Evolutionary conservation across 2,888 invertebrate species (phyloP).

Genomic region (Clistopyga incitator): DNA sequence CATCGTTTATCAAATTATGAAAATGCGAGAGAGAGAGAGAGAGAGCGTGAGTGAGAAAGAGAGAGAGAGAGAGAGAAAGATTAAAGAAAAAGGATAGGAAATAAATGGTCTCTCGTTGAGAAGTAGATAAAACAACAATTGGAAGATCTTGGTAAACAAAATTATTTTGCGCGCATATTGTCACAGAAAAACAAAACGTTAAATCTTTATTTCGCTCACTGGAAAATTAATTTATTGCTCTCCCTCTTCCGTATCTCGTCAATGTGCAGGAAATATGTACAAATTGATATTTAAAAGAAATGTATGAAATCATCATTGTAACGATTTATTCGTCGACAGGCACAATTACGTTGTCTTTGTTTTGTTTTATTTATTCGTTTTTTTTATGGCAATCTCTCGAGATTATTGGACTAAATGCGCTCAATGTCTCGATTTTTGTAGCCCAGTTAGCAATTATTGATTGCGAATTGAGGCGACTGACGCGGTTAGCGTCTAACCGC

Average conservation of each 20-base stretch:
- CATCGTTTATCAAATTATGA: constrained; percentile 33
- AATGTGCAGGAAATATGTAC: constrained; percentile 70
- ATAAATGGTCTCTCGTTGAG: constrained; percentile 15
- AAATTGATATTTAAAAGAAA: constrained; percentile 78
- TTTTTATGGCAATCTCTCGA: constrained; percentile 19
- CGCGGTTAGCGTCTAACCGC: constrained; percentile 20
- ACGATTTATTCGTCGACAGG: constrained; percentile 49
- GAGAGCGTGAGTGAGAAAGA: background rate
- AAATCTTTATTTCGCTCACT: background rate
- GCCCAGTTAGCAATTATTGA: constrained; percentile 17
- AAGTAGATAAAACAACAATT: constrained; percentile 8
- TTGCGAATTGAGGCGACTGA: constrained; percentile 11
- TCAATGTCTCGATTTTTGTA: constrained; percentile 36
- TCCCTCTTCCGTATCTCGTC: constrained; percentile 53
- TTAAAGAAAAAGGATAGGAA: constrained; percentile 6
- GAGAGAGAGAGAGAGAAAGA: constrained; percentile 16
- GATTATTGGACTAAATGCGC: constrained; percentile 37
- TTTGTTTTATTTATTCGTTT: background rate
- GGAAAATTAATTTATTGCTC: constrained; percentile 30
- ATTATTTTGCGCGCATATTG: constrained; percentile 18
- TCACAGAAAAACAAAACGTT: background rate
- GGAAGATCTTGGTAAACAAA: constrained; percentile 7
- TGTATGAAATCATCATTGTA: constrained; percentile 82
- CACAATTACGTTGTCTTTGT: constrained; percentile 40
- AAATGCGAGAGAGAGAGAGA: background rate